Conservation (phyloP, 2,888 invertebrate species). For the Rutpela maculata region DNA sequence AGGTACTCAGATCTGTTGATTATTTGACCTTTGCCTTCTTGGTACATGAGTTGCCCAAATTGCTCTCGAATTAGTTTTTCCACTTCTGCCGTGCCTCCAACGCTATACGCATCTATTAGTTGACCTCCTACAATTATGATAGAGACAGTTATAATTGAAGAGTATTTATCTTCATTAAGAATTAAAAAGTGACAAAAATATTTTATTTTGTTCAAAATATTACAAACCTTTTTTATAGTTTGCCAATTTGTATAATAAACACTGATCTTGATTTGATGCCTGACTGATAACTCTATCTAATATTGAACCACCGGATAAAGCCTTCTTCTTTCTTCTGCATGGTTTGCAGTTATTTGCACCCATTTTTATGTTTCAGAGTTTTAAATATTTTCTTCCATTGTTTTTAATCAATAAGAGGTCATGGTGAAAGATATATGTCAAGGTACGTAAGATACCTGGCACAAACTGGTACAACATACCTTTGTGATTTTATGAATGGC, state of each 20-base stretch:
- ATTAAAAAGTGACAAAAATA: background rate
- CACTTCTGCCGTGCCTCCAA: slow-evolving; percentile 88
- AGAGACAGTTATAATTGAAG: background rate
- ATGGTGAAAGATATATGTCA: slow-evolving; percentile 64
- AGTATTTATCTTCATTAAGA: background rate
- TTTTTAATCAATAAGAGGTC: slow-evolving; percentile 61
- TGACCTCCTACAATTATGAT: slow-evolving; percentile 80
- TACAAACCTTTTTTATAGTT: slow-evolving; percentile 89
- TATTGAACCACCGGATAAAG: slow-evolving; percentile 82
- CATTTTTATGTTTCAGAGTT: slow-evolving; percentile 62
- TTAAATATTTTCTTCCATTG: slow-evolving; percentile 36
- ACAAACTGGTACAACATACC: slow-evolving; percentile 54
- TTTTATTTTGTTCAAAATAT: slow-evolving; percentile 9
- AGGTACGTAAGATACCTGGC: slow-evolving; percentile 59
- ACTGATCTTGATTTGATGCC: slow-evolving; percentile 89
- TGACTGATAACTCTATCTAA: slow-evolving; percentile 94
- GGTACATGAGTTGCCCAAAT: slow-evolving; percentile 92
- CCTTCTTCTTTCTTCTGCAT: slow-evolving; percentile 72
- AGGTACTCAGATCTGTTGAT: slow-evolving; percentile 92
- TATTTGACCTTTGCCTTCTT: slow-evolving; percentile 87
- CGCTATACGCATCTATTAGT: slow-evolving; percentile 89
- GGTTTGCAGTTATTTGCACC: slow-evolving; percentile 74
- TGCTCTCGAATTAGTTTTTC: slow-evolving; percentile 91
- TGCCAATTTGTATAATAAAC: slow-evolving; percentile 89
- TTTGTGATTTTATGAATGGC: slow-evolving; percentile 40